Evolutionary conservation across 2,113 vertebrate species (phyloP).

Genomic region (Aegotheles bennettii): DNA sequence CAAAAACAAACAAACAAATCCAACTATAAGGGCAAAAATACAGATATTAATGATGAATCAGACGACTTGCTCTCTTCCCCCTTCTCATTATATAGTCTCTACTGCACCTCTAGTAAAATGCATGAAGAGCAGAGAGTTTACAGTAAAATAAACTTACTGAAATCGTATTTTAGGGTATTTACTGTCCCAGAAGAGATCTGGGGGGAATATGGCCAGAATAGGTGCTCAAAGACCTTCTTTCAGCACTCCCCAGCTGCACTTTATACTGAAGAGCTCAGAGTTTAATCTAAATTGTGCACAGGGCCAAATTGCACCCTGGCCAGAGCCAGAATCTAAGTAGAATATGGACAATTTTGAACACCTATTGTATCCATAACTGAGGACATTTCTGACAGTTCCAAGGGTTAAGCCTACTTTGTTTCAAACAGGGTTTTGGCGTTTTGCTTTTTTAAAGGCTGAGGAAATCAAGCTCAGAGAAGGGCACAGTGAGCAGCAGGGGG

Average conservation of each 20-base stretch:
- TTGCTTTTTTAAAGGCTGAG: background rate
- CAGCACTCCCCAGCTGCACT: background rate
- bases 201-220: background rate
- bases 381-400: background rate
- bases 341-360: background rate
- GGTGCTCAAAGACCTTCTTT: background rate
- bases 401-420: background rate
- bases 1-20: background rate
- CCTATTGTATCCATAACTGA: background rate
- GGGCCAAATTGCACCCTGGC: background rate
- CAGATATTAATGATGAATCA: background rate
- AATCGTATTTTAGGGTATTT: background rate
- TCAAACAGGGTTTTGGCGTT: background rate
- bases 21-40: background rate
- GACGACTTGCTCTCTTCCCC: background rate
- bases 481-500: conserved; percentile 25
- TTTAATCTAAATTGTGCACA: background rate
- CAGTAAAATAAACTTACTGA: background rate
- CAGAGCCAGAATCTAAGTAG: background rate
- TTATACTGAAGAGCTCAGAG: background rate
- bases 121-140: background rate
- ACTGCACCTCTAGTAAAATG: background rate
- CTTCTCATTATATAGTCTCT: background rate
- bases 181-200: background rate
- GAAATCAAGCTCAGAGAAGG: conserved; percentile 12